These are phyloP conservation scores for Charadrius vociferus DNA, from an alignment of 2,113 vertebrate genomes.

Conservation along the genomic window DNA sequence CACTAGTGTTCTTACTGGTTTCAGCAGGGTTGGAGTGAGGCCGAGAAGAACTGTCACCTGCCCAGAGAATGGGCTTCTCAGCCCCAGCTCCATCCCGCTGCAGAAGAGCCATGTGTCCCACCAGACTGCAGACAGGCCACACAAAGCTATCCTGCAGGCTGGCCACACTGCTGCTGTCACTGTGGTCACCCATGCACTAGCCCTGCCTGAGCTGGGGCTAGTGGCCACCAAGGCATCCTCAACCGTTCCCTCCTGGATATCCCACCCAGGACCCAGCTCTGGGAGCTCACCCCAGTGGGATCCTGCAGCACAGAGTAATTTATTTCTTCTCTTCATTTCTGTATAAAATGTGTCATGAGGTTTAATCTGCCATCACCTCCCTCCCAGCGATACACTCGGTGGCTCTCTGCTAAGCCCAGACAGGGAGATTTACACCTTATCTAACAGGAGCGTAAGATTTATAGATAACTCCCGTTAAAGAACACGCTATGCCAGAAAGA, in stretches of 20 bases:
- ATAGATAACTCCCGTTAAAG: background rate
- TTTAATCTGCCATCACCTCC: slow-evolving; percentile 20
- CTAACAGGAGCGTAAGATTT: slow-evolving; percentile 11
- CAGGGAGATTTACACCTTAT: slow-evolving; percentile 34
- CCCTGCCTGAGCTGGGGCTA: background rate
- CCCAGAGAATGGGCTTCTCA: background rate
- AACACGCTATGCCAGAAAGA: background rate
- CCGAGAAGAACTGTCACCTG: background rate
- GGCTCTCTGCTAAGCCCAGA: background rate
- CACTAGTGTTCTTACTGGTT: background rate
- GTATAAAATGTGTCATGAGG: background rate
- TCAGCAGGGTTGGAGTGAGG: background rate
- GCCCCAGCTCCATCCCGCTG: accelerated
- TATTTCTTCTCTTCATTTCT: background rate
- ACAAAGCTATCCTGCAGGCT: background rate
- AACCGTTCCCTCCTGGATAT: accelerated
- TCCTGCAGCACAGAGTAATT: background rate
- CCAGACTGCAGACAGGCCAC: background rate
- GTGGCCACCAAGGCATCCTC: background rate
- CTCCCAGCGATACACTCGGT: background rate
- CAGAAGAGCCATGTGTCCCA: background rate
- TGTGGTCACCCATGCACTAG: background rate
- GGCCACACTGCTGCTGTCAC: background rate
- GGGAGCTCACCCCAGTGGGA: background rate
- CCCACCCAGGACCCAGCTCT: background rate